Percentiles rank a stretch among this genome's conserved stretches.
phyloP scores from a whole-genome alignment of 1,140 invertebrate genomes.

The Drosophila persimilis region DNA sequence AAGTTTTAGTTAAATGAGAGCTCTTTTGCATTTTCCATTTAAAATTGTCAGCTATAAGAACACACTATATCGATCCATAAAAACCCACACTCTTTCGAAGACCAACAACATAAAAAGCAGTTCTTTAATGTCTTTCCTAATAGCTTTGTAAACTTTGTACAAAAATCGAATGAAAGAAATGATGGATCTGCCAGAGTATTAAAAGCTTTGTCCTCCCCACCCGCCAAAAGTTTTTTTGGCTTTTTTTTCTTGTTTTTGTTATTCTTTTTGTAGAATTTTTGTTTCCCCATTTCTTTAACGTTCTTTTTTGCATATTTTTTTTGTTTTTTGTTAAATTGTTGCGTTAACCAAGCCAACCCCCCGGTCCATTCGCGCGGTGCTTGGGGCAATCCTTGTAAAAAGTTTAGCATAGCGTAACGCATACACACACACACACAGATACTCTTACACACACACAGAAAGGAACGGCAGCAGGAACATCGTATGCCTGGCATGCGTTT shows the following conservation, averaged over 20 bases:
- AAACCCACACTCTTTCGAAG: no score
- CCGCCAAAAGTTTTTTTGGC: neutral
- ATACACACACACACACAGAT: slow-evolving; percentile 16
- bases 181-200: no score
- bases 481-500: slow-evolving; percentile 73
- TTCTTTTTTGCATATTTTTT: slow-evolving; percentile 17
- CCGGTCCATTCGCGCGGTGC: neutral
- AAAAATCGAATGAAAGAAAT: no score
- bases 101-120: no score
- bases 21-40: no score
- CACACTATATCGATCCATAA: no score
- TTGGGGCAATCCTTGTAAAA: slow-evolving; percentile 67
- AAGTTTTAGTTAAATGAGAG: no score
- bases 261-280: slow-evolving; percentile 23
- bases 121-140: no score
- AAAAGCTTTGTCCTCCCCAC: no score
- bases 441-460: slow-evolving; percentile 4
- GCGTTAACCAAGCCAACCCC: slow-evolving; percentile 55
- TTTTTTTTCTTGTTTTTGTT: slow-evolving; percentile 28
- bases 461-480: slow-evolving; percentile 20
- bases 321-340: slow-evolving; percentile 61
- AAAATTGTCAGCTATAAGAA: no score
- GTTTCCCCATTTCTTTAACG: slow-evolving; percentile 39
- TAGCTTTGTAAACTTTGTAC: no score
- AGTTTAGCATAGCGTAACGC: slow-evolving; percentile 70